Conservation (phyloP, 2,113 vertebrate genomes). For the Caloenas nicobarica region DNA sequence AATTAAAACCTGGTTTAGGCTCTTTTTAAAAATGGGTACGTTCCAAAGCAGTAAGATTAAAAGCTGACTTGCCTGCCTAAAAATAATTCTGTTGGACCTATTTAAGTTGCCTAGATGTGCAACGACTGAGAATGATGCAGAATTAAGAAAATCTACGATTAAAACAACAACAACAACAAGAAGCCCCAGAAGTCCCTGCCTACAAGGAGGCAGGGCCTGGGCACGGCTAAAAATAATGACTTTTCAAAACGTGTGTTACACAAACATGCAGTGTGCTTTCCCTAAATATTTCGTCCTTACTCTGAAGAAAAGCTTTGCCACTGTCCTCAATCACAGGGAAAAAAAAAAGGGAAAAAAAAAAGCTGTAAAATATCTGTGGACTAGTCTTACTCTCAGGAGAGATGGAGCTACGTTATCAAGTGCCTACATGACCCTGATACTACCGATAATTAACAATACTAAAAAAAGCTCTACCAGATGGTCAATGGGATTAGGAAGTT, state of each 20-base stretch:
- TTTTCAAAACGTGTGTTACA: background rate
- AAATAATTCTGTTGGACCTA: background rate
- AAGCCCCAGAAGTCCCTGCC: background rate
- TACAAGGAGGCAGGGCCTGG: background rate
- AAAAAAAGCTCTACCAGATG: slow-evolving; percentile 63
- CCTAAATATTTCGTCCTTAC: rapidly evolving
- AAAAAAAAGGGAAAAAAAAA: background rate
- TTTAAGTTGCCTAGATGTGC: background rate
- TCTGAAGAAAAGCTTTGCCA: background rate
- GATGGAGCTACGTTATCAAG: slow-evolving; percentile 13
- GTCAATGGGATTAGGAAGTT: slow-evolving; percentile 52
- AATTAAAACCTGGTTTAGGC: no score
- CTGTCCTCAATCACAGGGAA: background rate
- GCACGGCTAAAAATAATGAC: background rate
- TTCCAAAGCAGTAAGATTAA: background rate
- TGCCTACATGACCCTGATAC: slow-evolving; percentile 64
- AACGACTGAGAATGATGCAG: rapidly evolving
- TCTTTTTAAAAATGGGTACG: rapidly evolving
- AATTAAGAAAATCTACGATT: background rate
- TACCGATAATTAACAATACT: slow-evolving; percentile 75
- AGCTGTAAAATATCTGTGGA: slow-evolving; percentile 12
- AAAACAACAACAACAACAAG: background rate
- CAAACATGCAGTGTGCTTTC: rapidly evolving
- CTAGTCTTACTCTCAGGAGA: slow-evolving; percentile 20
- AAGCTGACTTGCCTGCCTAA: background rate